phyloP scores from a whole-genome alignment of 2,888 invertebrate genomes.

The Archaeoteleia sp. region DNA sequence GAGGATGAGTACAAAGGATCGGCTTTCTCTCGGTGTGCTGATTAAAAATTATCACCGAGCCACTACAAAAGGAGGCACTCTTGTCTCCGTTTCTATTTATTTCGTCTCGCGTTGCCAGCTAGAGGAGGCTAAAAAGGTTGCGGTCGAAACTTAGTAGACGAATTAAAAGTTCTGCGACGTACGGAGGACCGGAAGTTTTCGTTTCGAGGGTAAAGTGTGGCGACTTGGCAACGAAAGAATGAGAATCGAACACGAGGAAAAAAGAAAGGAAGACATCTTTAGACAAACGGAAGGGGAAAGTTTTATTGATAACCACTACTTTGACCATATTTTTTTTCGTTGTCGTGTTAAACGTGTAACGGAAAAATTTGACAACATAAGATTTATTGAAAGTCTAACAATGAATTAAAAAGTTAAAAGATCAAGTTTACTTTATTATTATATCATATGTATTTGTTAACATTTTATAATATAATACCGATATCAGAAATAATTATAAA shows the following conservation, averaged over 20 bases:
- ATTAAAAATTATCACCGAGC: conserved; percentile 72
- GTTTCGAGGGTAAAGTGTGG: conserved; percentile 28
- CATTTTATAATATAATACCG: no score
- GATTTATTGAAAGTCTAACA: no score
- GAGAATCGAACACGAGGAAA: conserved; percentile 8
- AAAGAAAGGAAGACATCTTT: background rate
- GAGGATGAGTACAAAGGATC: conserved; percentile 54
- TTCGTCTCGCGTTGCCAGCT: conserved; percentile 51
- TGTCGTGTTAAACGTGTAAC: no score
- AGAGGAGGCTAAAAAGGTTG: conserved; percentile 62
- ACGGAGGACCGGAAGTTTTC: conserved; percentile 24
- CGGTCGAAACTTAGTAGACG: conserved; percentile 64
- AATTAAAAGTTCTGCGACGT: conserved; percentile 64
- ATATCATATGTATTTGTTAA: no score
- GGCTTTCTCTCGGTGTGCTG: conserved; percentile 64
- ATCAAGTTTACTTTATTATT: no score
- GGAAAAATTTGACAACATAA: no score
- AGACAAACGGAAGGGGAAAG: no score
- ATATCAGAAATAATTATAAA: no score
- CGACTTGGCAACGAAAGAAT: conserved; percentile 1
- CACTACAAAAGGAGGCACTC: conserved; percentile 62
- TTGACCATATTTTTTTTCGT: no score
- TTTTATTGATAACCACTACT: no score
- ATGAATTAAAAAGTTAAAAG: no score
- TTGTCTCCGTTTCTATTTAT: conserved; percentile 62